These are phyloP conservation scores for Arrhamphus sclerolepis DNA, from an alignment of 2,797 vertebrate species.

Conservation along the genomic window DNA sequence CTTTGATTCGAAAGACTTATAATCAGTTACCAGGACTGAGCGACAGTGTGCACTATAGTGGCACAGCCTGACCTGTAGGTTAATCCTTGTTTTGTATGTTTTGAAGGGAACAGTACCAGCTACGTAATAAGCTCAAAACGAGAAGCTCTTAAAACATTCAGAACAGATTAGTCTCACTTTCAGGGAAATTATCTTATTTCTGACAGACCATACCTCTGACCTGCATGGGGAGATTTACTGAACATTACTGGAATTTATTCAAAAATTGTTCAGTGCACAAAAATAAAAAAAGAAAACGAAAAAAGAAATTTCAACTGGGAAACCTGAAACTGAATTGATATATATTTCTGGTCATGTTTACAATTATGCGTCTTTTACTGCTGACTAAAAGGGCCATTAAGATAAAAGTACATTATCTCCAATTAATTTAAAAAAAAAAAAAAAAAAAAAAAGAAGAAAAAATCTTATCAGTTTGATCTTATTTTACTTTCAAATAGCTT, in stretches of 20 bases:
- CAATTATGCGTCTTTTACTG: constrained; percentile 11
- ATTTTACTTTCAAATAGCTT: neutral
- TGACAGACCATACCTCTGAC: constrained; percentile 31
- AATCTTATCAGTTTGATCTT: too few species aligned
- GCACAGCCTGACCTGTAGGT: constrained; percentile 26
- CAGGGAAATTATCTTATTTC: constrained; percentile 27
- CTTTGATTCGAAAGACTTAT: constrained; percentile 3
- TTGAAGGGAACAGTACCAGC: constrained; percentile 52
- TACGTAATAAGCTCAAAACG: constrained; percentile 47
- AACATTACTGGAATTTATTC: too few species aligned
- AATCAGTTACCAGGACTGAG: constrained; percentile 17
- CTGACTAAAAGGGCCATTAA: neutral
- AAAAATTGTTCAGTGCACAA: too few species aligned
- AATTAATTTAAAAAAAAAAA: too few species aligned
- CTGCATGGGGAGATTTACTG: neutral
- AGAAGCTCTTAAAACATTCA: constrained; percentile 37
- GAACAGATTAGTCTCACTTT: constrained; percentile 28
- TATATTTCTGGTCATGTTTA: too few species aligned
- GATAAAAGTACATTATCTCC: too few species aligned
- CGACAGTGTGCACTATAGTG: constrained; percentile 36
- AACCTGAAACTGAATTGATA: too few species aligned
- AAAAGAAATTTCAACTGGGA: too few species aligned
- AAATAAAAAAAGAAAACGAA: too few species aligned
- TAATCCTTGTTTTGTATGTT: constrained; percentile 67
- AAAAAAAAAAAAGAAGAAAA: too few species aligned